phyloP scores from a whole-genome alignment of 2,888 invertebrate genomes.

The Drosophila anomelani region DNA sequence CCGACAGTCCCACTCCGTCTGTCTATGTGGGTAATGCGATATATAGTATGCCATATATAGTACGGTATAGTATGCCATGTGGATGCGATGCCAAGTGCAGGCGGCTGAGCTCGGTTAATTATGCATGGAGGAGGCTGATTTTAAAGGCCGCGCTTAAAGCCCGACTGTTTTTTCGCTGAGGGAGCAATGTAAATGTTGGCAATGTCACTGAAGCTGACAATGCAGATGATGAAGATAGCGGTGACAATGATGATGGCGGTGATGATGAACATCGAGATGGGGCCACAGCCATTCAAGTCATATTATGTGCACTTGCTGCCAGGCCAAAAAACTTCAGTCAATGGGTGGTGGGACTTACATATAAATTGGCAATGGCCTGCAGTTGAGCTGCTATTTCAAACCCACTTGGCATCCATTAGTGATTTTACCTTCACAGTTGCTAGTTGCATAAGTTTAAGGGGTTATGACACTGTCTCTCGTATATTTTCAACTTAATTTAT shows the following conservation, averaged over 20 bases:
- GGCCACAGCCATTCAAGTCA: constrained; percentile 13
- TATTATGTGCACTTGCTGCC: constrained; percentile 73
- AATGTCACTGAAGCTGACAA: constrained; percentile 53
- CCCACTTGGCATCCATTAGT: constrained; percentile 78
- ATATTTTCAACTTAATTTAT: neutral
- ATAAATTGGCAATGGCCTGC: constrained; percentile 73
- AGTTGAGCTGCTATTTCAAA: constrained; percentile 19
- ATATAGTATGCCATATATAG: constrained; percentile 15
- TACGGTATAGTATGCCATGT: constrained; percentile 5
- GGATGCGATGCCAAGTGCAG: constrained; percentile 60
- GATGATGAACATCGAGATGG: constrained; percentile 9
- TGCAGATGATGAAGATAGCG: constrained; percentile 4
- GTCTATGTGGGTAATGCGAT: constrained; percentile 20
- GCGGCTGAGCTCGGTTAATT: constrained; percentile 67
- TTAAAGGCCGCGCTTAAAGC: constrained; percentile 69
- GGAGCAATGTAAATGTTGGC: constrained; percentile 59
- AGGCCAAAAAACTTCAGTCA: constrained; percentile 58
- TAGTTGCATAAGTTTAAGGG: constrained; percentile 64
- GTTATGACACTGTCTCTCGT: neutral
- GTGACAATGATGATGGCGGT: neutral
- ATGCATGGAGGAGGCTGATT: constrained; percentile 64
- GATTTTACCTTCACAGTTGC: constrained; percentile 70
- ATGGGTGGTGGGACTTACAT: constrained; percentile 62
- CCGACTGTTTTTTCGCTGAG: constrained; percentile 32
- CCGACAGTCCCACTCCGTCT: constrained; percentile 41